Conservation (phyloP, 1,140 invertebrate species). For the Argopecten irradians region DNA sequence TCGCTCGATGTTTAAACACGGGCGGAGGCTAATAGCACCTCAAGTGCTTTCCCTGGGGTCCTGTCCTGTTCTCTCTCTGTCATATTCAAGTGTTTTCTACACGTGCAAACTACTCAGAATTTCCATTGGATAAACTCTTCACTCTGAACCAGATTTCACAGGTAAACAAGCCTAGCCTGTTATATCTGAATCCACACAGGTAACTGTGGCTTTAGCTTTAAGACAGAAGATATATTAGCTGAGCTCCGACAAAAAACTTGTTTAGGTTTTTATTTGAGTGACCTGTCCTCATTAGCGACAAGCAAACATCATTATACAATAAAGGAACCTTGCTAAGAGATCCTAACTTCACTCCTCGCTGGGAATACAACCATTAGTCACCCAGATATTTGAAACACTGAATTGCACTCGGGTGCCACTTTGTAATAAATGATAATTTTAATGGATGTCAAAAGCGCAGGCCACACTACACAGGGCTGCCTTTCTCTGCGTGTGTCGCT, state of each 20-base stretch:
- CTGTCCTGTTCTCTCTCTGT: background rate
- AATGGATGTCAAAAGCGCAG: background rate
- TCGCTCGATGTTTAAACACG: background rate
- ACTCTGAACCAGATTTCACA: background rate
- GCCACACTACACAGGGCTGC: background rate
- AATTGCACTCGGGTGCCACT: background rate
- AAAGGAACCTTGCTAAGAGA: background rate
- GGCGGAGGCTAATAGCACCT: background rate
- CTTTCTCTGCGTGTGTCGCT: background rate
- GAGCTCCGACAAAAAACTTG: background rate
- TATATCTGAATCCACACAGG: background rate
- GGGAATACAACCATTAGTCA: background rate
- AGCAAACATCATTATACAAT: background rate
- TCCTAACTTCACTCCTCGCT: background rate
- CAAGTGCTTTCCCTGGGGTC: constrained; percentile 2
- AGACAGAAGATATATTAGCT: too few species aligned
- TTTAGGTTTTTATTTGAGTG: background rate
- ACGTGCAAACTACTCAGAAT: constrained; percentile 16
- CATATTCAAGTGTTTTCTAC: background rate
- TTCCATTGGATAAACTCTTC: background rate
- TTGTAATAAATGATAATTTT: constrained; percentile 13
- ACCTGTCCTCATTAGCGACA: background rate
- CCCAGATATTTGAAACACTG: background rate
- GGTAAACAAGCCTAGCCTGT: background rate
- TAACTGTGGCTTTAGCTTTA: background rate